Evolutionary conservation across 2,113 vertebrate genomes (phyloP), one percentile per base, ranked within the genome.

Genomic region (Pseudorectes ferrugineus): DNA sequence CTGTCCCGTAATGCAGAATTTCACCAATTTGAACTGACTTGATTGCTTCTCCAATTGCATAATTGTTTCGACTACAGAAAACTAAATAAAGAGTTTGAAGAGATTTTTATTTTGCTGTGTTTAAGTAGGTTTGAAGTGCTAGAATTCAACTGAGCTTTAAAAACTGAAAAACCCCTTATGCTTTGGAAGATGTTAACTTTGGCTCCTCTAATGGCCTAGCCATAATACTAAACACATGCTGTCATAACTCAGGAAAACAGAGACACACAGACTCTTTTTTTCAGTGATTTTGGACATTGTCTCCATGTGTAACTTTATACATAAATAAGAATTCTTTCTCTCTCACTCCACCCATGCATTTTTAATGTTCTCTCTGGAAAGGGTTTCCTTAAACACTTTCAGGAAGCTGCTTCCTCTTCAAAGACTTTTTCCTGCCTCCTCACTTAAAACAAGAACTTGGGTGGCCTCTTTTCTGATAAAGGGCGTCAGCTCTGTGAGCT

Each of bases 271-370:
- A 74, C 63, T 85, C 24, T 82, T 89, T 92, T 93, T 85, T 33
- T 28, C 52, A 63, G 43, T 73, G 38, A 92, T 85, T 95, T 94
- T 96, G 92, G 88, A 83, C 82, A 63, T 94, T 91, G 89, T 85
- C 58, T 89, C 59, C n/a, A 18, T 86, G 89, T 89, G 93, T 93
- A 95, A 96, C 59, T 97, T 95, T 83, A 95, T 90, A 96, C 75
- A 88, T 93, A 96, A 97, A 96, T 92, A 95, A 92, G 88, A 95
- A 94, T 96, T 83, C 82, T 85, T 96, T 95, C 63, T 85, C 48
- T 71, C 62, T 85, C 59, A 93, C 94, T 89, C 92, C 93, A 94
- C 94, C 95, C 89, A 85, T 73, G 82, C 22, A 89, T 85, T 91
- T 94, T 89, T 93, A 88, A 85, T 89, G 88, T 62, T 91, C 63